phyloP scores from a whole-genome alignment of 2,113 vertebrate genomes.

The Tragulus kanchil region DNA sequence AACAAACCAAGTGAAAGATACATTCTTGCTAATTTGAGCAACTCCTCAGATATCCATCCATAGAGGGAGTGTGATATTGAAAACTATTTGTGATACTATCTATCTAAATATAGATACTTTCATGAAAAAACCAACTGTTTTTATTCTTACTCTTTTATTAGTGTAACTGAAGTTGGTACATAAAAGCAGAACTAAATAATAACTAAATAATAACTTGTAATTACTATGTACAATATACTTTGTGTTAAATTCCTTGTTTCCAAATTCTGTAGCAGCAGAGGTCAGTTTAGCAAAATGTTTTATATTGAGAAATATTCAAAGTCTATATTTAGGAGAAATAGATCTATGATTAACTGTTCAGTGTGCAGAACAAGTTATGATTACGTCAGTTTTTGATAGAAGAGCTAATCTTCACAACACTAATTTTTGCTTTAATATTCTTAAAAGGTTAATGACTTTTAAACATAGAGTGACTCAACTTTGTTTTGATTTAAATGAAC shows the following conservation, averaged over 20 bases:
- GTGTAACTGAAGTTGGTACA: conserved; percentile 6
- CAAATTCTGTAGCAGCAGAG: not conserved
- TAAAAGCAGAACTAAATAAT: conserved; percentile 20
- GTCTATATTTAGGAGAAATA: not conserved
- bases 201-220: not conserved
- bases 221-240: not conserved
- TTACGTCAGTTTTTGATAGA: conserved; percentile 12
- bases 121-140: not conserved
- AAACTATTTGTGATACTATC: conserved; percentile 21
- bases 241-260: not conserved
- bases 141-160: conserved; percentile 55
- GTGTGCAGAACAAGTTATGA: not conserved
- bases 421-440: not conserved
- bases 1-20: conserved; percentile 22
- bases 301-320: not conserved
- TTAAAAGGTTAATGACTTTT: not conserved
- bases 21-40: not conserved
- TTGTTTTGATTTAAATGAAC: conserved; percentile 41
- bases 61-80: conserved; percentile 42
- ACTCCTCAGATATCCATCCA: not conserved
- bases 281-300: not conserved
- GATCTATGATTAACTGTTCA: not conserved
- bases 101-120: conserved; percentile 1
- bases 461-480: not conserved
- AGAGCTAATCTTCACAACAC: not conserved